Base-by-base conservation (phyloP, 2,113 vertebrate species). In the Balaenoptera acutorostrata region DNA sequence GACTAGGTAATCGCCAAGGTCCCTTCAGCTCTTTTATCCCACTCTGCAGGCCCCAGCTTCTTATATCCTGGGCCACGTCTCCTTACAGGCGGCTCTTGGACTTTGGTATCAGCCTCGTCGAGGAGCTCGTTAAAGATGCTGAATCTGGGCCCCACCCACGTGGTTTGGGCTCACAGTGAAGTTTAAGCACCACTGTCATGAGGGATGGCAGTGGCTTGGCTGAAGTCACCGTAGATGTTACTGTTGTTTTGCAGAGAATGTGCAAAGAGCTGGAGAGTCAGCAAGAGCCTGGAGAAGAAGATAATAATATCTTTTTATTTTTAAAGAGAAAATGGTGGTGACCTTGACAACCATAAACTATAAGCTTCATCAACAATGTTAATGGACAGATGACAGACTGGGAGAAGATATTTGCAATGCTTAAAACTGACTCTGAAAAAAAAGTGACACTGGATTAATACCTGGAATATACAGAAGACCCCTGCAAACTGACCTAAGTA, bases 281-380 rank as follows among this genome's bases (percentile, higher is more conserved):
- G 11, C 46, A 17, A 66, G 46, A 85, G 13, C 1, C 52, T 55
- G 1, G 36, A 64, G 82, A 94, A 93, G 78, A 93, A 90, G 29
- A 71, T 72, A 90, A 93, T 55, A 72, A 5, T 39, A 57, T 31
- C 57, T 84, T 93, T 66, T 64, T 41, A 87, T 78, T 85, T 88
- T 95, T 84, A 82, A 80, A 96, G 49, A 94, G 41, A 80, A 94
- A 93, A 92, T 72, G 44, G 44, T 74, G 66, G 52, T 74, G 61
- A 72, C 33, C 36, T 63, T 52, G 46, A 31, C 17, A 52, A 52
- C 18, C 12, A 4, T 85, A 63, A 71, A 44, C 17, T 44, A 1
- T 55, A 93, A 95, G 14, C 44, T 74, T 93, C 23, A 25, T 81
- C 55, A 92, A 8, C 57, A 36, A 63, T 3, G 5, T 71, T 68